Conservation (phyloP, 2,797 vertebrate genomes). For the Stomatorhinus walkeri region DNA sequence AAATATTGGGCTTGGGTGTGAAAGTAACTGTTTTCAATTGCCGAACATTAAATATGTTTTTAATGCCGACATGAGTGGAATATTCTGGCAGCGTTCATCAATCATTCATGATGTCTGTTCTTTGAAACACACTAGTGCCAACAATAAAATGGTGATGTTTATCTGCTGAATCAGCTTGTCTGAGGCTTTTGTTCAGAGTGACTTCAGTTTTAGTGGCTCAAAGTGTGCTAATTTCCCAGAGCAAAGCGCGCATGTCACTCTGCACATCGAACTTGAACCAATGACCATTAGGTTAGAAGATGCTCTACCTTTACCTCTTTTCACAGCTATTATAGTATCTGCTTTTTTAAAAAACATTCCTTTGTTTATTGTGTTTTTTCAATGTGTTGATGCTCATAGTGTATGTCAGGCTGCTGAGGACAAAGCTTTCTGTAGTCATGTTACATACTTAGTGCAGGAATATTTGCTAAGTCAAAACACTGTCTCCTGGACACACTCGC, state of each 20-base stretch:
- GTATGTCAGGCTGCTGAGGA: neutral
- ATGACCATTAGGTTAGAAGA: neutral
- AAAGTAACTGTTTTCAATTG: neutral
- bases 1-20: neutral
- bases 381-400: neutral
- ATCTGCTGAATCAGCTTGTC: neutral
- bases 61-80: neutral
- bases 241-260: neutral
- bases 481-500: neutral
- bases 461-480: neutral
- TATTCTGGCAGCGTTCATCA: neutral
- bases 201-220: neutral
- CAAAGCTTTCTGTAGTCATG: neutral
- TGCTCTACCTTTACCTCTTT: neutral
- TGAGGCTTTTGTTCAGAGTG: neutral
- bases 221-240: neutral
- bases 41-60: neutral
- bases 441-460: neutral
- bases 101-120: neutral
- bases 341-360: neutral
- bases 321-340: neutral
- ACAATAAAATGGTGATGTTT: neutral
- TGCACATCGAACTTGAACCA: neutral
- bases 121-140: neutral
- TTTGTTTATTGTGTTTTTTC: neutral